A percentile compares a stretch with the other conserved stretches of the same genome.
These are phyloP conservation scores for Goniozus legneri DNA, from an alignment of 1,140 invertebrate species.

Conservation along the genomic window DNA sequence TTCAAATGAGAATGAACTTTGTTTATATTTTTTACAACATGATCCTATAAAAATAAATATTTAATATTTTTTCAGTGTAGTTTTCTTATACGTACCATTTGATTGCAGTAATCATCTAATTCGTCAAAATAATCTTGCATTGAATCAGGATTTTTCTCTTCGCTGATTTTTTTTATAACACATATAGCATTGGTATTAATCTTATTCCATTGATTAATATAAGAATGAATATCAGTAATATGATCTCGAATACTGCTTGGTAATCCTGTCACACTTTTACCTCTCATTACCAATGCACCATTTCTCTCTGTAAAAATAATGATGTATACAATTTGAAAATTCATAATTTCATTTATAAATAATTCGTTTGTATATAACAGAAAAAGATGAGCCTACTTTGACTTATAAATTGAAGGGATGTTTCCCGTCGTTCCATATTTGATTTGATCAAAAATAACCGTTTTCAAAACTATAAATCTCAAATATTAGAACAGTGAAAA, in stretches of 20 bases:
- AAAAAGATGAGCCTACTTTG: too few relatives aligned
- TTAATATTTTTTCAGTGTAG: conserved; percentile 1
- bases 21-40: conserved; percentile 28
- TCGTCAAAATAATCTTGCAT: conserved; percentile 32
- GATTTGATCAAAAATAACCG: too few relatives aligned
- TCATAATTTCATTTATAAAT: too few relatives aligned
- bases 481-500: too few relatives aligned
- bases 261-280: conserved; percentile 40
- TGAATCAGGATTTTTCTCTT: conserved; percentile 21
- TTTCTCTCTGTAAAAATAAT: too few relatives aligned
- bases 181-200: conserved; percentile 30
- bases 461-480: too few relatives aligned
- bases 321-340: too few relatives aligned
- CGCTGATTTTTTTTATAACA: conserved; percentile 30
- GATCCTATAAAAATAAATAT: conserved; percentile 24
- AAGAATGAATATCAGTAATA: conserved; percentile 33
- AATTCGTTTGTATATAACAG: too few relatives aligned
- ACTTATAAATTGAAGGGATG: too few relatives aligned
- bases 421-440: too few relatives aligned
- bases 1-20: conserved; percentile 26
- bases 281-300: too few relatives aligned
- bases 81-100: conserved; percentile 19
- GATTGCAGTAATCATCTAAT: conserved; percentile 29
- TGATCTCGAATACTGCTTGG: conserved; percentile 34
- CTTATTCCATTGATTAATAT: conserved; percentile 39